Percentiles rank a stretch among this genome's conserved stretches.
Evolutionary conservation across 2,113 vertebrate species (phyloP).

Genomic region (Serinus canaria): DNA sequence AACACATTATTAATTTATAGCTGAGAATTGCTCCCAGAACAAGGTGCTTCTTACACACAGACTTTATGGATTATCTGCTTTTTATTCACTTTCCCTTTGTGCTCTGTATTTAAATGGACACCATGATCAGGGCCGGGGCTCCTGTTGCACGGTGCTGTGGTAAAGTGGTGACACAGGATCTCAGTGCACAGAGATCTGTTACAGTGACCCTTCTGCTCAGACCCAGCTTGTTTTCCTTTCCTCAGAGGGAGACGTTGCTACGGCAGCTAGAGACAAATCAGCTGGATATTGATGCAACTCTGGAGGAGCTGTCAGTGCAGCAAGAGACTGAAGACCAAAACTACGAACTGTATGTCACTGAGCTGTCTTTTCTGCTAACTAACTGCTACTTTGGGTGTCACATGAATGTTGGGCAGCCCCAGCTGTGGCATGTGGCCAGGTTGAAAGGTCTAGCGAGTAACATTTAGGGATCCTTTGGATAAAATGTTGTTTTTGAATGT

Average conservation of each 20-base stretch:
- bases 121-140: neutral
- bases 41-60: neutral
- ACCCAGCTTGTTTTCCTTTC: neutral
- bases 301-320: slow-evolving; percentile 95
- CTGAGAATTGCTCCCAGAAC: neutral
- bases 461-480: neutral
- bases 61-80: neutral
- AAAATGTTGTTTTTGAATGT: neutral
- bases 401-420: neutral
- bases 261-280: slow-evolving; percentile 98
- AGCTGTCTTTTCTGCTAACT: neutral
- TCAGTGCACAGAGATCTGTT: neutral
- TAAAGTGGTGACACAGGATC: slow-evolving; percentile 20
- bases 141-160: neutral
- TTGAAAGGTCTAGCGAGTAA: neutral
- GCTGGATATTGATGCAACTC: slow-evolving; percentile 93
- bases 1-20: neutral
- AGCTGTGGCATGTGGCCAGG: neutral
- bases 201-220: slow-evolving; percentile 4
- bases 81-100: neutral
- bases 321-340: slow-evolving; percentile 98
- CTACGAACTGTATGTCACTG: slow-evolving; percentile 87
- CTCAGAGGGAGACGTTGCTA: slow-evolving; percentile 91
- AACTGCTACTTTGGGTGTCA: neutral
- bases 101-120: neutral